Evolutionary conservation across 30 jellyfish, hydroid and myxozoan species (phyloP), one percentile per base, ranked within the genome.

Genomic region (Euphysa ruthae): DNA sequence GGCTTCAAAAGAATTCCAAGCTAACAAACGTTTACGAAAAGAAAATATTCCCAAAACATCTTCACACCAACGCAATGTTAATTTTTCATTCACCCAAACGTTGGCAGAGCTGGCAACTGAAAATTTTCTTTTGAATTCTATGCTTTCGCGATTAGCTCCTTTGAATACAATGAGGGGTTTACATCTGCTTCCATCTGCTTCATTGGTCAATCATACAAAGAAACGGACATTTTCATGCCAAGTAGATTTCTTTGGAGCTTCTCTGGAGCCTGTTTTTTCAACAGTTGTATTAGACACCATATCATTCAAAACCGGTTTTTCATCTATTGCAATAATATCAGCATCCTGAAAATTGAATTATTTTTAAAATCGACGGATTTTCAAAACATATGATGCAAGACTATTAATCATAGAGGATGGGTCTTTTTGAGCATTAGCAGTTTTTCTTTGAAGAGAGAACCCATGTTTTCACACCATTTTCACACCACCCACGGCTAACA

Each of bases 1-100:
- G n/a, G 80, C 81, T 55, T 70, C 82, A 55, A 22, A 74, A 46
- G 87, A 63, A 66, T 74, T 76, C 78, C 87, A 74, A 15, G 87
- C 87, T 65, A 65, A 24, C 12, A 64, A 43, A 23, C 85, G 58
- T 65, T 74, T 74, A 26, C 78, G 7, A 43, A 74, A 38, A 29
- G 79, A 64, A 74, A 65, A 34, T 50, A 6, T 33, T 10, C 87
- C 80, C 18, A 74, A 38, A 10, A 52, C 19, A 8, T 52, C 65
- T 10, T 52, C 6, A 52, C 65, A 52, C 32, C 65, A 52, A 15
- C 32, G 65, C 18, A 52, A 10, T 8, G 72, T 58, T 7, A 58
- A 61, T 15, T 70, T 70, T 13, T 56, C 33, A 13, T 66, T 44
- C 79, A 66, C 49, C 79, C 79, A 66, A n/a, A 51, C 79, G 29